Conservation (phyloP, 2,113 vertebrate genomes). For the Tor tambroides region DNA sequence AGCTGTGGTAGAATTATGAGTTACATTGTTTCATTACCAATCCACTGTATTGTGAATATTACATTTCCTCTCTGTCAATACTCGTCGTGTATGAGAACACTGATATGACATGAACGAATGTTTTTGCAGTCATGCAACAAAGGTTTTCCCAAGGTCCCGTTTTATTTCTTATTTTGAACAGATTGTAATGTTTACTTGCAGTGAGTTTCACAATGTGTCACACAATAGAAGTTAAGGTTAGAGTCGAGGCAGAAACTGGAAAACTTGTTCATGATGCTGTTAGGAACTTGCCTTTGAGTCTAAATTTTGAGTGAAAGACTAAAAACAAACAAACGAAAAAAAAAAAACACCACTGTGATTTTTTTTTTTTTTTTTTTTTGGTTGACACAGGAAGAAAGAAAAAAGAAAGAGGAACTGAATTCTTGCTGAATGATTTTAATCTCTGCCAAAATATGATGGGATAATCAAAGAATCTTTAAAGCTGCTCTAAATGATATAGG, state of each 20-base stretch:
- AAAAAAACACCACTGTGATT: too few relatives aligned
- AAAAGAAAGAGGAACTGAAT: neutral
- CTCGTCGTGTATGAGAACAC: neutral
- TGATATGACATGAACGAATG: neutral
- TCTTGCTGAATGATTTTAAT: neutral
- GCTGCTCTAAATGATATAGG: neutral
- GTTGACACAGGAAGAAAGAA: neutral
- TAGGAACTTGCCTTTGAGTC: neutral
- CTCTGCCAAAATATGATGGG: neutral
- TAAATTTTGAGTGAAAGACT: neutral
- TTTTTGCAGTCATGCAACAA: neutral
- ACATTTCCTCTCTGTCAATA: conserved; percentile 7
- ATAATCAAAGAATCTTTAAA: conserved; percentile 7
- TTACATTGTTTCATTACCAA: neutral
- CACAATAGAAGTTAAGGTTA: neutral
- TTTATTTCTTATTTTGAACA: neutral
- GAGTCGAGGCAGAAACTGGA: neutral
- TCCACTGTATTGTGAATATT: neutral
- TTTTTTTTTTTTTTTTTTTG: too few relatives aligned
- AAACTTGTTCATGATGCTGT: neutral
- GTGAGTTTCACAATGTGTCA: neutral
- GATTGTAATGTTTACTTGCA: too few relatives aligned
- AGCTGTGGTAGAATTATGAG: neutral
- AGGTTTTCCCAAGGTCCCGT: neutral
- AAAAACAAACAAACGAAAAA: neutral